These are phyloP conservation scores for Mus caroli DNA, from an alignment of 2,797 vertebrate species.

Conservation along the genomic window DNA sequence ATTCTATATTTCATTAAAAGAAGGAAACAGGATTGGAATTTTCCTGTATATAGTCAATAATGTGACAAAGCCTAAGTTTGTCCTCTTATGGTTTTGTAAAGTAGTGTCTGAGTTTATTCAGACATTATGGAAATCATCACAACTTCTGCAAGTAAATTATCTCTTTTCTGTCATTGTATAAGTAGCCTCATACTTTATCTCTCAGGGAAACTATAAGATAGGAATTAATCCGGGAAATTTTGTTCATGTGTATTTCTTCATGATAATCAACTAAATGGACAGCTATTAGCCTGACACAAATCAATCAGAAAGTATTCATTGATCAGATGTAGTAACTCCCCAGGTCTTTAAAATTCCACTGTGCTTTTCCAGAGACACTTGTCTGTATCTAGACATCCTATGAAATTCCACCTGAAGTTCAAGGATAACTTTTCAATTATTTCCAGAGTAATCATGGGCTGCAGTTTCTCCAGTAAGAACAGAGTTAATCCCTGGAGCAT, in stretches of 20 bases:
- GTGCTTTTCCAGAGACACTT: not conserved
- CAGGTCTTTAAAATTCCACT: not conserved
- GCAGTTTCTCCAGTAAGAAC: not conserved
- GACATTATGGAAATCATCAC: not conserved
- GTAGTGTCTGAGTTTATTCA: not conserved
- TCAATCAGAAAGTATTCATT: not conserved
- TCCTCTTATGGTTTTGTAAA: constrained; percentile 28
- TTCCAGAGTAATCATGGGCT: constrained; percentile 14
- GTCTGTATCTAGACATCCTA: not conserved
- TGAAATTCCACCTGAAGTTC: constrained; percentile 18
- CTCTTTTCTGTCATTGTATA: not conserved
- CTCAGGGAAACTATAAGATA: not conserved
- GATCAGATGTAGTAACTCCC: not conserved
- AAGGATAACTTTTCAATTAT: constrained; percentile 2
- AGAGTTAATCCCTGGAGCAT: not conserved
- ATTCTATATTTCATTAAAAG: not conserved
- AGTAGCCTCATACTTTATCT: not conserved
- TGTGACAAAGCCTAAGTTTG: not conserved
- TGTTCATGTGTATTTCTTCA: not conserved
- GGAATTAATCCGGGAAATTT: not conserved
- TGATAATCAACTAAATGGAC: not conserved
- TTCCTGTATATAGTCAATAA: not conserved
- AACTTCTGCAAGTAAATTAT: constrained; percentile 48
- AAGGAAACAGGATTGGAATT: not conserved
- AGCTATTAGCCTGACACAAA: not conserved